Evolutionary conservation across 2,888 invertebrate species (phyloP), one percentile per base, ranked within the genome.

Genomic region (Helleia helle): DNA sequence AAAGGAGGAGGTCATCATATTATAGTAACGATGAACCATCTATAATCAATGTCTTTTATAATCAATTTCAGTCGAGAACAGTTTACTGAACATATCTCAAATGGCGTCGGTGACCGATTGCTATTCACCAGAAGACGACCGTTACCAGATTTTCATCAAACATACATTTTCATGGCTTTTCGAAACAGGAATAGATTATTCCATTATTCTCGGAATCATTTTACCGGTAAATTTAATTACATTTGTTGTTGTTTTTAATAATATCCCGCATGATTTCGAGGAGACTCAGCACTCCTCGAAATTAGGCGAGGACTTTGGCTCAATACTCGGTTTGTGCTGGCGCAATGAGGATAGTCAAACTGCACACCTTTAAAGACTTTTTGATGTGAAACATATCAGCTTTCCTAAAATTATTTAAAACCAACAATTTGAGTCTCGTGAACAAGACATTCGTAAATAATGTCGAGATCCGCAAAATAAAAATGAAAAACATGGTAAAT

Each of bases 11-110:
- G n/a, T n/a, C n/a, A n/a, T n/a, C n/a, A n/a, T n/a, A n/a, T n/a
- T n/a, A n/a, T n/a, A n/a, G n/a, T n/a, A n/a, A n/a, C n/a, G n/a
- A n/a, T n/a, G n/a, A n/a, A n/a, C n/a, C n/a, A n/a, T n/a, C n/a
- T n/a, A n/a, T n/a, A n/a, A n/a, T n/a, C n/a, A n/a, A n/a, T 8
- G 9, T 12, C 8, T 25, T n/a, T n/a, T n/a, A n/a, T n/a, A n/a
- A 28, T 13, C 6, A 8, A 9, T 64, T 65, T 48, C 49, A 73
- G 72, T 60, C 13, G 71, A 73, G 46, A 62, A 70, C 9, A 4
- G 52, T 2, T 30, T 71, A 6, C 44, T 58, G 1, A 18, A 52
- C 2, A n/a, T 54, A 8, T 26, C 56, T 3, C 56, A 42, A 8
- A 4, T 55, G 1, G 27, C 43, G 0, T 15, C 39, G 15, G 30